phyloP scores from a whole-genome alignment of 2,888 invertebrate species.

The Aricia artaxerxes region DNA sequence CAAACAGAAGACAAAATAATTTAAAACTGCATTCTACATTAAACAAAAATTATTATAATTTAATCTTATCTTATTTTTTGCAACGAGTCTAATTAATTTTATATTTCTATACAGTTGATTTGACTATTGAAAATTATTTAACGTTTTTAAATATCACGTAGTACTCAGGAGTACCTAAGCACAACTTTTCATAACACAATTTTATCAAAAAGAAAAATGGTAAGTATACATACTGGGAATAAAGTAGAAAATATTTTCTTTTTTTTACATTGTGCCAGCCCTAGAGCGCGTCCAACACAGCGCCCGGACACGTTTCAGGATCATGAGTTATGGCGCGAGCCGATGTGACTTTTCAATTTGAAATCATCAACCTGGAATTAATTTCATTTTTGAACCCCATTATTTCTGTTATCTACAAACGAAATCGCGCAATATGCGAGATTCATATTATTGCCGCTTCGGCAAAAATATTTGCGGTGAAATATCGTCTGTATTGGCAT shows the following conservation, averaged over 20 bases:
- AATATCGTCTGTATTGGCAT: constrained; percentile 34
- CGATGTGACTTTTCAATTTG: constrained; percentile 82
- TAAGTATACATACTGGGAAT: not conserved
- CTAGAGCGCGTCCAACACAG: constrained; percentile 69
- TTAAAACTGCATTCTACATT: not conserved
- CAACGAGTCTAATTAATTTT: not conserved
- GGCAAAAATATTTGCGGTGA: constrained; percentile 72
- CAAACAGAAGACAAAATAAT: not conserved
- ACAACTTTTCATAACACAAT: not conserved
- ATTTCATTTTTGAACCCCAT: constrained; percentile 81
- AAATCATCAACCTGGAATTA: constrained; percentile 82
- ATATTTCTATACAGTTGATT: not conserved
- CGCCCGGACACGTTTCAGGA: constrained; percentile 79
- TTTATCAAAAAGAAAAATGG: not conserved
- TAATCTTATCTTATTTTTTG: not conserved
- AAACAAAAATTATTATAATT: not conserved
- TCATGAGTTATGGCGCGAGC: constrained; percentile 80
- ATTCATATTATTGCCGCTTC: constrained; percentile 72
- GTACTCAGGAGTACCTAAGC: too few species aligned
- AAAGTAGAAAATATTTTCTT: not conserved
- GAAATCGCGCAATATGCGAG: constrained; percentile 77
- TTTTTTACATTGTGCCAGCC: constrained; percentile 52
- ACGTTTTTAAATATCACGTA: too few species aligned
- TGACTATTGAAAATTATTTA: not conserved
- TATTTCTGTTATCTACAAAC: constrained; percentile 78